Base-by-base conservation (phyloP, 1,140 invertebrate species). In the Grapholita molesta region DNA sequence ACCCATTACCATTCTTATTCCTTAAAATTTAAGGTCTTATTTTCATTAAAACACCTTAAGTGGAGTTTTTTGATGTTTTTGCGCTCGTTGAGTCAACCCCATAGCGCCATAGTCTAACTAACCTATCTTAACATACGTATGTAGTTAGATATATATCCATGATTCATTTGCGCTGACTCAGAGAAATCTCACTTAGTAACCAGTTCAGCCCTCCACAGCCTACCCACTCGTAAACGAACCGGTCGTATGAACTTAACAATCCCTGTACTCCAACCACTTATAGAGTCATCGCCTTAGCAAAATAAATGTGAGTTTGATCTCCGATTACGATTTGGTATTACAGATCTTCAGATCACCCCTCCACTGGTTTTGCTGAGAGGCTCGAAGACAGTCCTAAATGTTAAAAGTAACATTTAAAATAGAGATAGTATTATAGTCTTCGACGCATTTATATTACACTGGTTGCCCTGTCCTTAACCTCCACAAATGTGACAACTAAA, bases 121-220 rank as follows among this genome's bases (percentile, higher is more conserved):
- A 73, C 73, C 72, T 73, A 68, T 70, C 69, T 64, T 76, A 75
- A 79, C 69, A 70, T 64, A 28, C 18, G n/a, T 42, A 42, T n/a
- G 15, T 32, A 61, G 11, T 6, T 8, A 2, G 55, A 61, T 25
- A 23, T 61, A 24, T 68, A 32, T 24, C 64, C 68, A 69, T 87
- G 83, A 85, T 71, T 84, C 83, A 87, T 77, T 70, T 66, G 68
- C 67, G 70, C 67, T 77, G 73, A 80, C 64, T 80, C 78, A 83
- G 79, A 78, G 73, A 77, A 77, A 78, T 78, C 76, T 83, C 70
- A 76, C 75, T 67, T 75, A 77, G 71, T 78, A 79, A 77, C 77
- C 75, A 79, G 70, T 77, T 69, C 70, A 71, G 72, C 71, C 70
- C 74, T 69, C 70, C 70, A 70, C 71, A 57, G 72, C 48, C 80